phyloP scores from a whole-genome alignment of 2,113 vertebrate species.

The Xiphias gladius region DNA sequence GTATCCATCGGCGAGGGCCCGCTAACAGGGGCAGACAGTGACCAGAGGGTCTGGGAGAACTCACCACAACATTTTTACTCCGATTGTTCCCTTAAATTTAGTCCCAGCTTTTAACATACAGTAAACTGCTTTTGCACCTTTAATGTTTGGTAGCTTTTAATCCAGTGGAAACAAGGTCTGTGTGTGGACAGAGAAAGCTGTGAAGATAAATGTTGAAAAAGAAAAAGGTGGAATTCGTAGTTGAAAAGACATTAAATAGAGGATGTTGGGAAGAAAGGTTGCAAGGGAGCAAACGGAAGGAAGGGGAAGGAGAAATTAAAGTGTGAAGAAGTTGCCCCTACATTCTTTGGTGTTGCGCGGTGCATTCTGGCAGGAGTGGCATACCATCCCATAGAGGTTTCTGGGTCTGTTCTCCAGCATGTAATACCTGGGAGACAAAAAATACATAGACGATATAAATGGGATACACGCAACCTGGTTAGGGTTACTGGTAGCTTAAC shows the following conservation, averaged over 20 bases:
- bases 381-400: slow-evolving; percentile 96
- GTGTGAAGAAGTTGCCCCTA: slow-evolving; percentile 81
- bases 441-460: neutral
- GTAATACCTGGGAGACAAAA: slow-evolving; percentile 88
- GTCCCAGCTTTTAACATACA: slow-evolving; percentile 24
- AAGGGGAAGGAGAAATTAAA: neutral
- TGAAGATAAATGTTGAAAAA: slow-evolving; percentile 20
- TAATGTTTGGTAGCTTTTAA: slow-evolving; percentile 42
- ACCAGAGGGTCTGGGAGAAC: slow-evolving; percentile 39
- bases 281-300: neutral
- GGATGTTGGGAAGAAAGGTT: neutral
- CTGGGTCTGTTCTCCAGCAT: slow-evolving; percentile 94
- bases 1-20: slow-evolving; percentile 9
- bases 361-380: slow-evolving; percentile 94
- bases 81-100: slow-evolving; percentile 36
- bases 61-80: slow-evolving; percentile 45
- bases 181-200: slow-evolving; percentile 4
- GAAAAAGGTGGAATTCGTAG: slow-evolving; percentile 17
- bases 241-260: slow-evolving; percentile 12
- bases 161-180: slow-evolving; percentile 3
- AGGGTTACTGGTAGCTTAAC: neutral
- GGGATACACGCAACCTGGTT: neutral
- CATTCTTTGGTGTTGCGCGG: slow-evolving; percentile 96
- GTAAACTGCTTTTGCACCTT: slow-evolving; percentile 52
- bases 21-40: slow-evolving; percentile 17